Percentiles rank a stretch among this genome's conserved stretches.
Conservation (phyloP, 2,113 vertebrate genomes). For the Heterochromis multidens region DNA sequence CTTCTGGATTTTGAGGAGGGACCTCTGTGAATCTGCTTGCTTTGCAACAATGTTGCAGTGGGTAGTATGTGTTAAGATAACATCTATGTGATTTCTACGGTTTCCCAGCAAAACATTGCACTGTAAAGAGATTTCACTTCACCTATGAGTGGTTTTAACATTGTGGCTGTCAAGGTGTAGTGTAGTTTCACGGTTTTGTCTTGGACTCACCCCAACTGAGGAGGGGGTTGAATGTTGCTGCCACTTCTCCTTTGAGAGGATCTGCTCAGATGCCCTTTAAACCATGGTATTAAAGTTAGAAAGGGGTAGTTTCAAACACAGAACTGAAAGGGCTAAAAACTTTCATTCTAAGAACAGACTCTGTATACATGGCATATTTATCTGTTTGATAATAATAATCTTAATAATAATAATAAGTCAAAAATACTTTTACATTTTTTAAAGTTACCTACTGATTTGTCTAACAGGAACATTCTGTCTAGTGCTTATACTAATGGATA, state of each 20-base stretch:
- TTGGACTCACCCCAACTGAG: accelerated
- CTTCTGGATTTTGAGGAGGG: background rate
- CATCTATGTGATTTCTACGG: accelerated
- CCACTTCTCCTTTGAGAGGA: background rate
- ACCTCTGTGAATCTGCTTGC: background rate
- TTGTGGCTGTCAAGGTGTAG: background rate
- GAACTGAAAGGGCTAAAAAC: background rate
- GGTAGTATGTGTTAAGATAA: background rate
- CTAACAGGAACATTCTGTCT: too few species aligned
- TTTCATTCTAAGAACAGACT: too few species aligned
- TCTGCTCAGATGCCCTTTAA: background rate
- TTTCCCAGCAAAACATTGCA: background rate
- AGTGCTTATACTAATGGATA: too few species aligned
- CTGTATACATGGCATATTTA: too few species aligned
- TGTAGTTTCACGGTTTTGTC: background rate
- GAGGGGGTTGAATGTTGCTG: background rate
- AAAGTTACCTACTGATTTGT: background rate
- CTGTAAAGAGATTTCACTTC: background rate
- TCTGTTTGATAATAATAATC: too few species aligned
- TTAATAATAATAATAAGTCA: too few species aligned
- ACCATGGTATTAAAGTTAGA: background rate
- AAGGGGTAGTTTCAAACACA: background rate
- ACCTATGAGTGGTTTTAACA: background rate
- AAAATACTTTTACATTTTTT: background rate
- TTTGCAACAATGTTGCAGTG: background rate